Base-by-base conservation (phyloP, 2,113 vertebrate species). In the Aegotheles bennettii region DNA sequence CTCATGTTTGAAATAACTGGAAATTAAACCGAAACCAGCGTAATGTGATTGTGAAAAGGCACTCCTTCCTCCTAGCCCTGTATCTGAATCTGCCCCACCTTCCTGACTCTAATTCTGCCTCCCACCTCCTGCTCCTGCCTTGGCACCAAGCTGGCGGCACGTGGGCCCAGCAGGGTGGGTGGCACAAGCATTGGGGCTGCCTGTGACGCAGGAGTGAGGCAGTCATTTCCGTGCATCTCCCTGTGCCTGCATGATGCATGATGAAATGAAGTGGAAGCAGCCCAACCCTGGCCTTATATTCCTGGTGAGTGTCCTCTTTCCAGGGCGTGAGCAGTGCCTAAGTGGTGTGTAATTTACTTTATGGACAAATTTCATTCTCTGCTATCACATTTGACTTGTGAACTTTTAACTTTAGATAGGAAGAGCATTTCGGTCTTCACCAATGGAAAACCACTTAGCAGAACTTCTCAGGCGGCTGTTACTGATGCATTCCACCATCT, bases 181-280 rank as follows among this genome's bases (percentile, higher is more conserved):
- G 70, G 43, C 65, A 75, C 35, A 31, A 50, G 64, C 7, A 0
- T 29, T 6, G 1, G 59, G 26, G 42, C 35, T 4, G 11, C 9
- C 0, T 10, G 51, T 71, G 81, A 75, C 0, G 0, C 50, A 70
- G 64, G 59, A 56, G 19, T 0, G 0, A 59, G 42, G 6, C 17
- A 11, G 13, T 68, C 26, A 36, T 73, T 91, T 67, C 84, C 3
- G 0, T 43, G 43, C 82, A 85, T 24, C 20, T 87, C 36, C 42
- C 7, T 1, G 5, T 47, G 33, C 16, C 28, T 16, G 53, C 35
- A 5, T 2, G 14, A 19, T 2, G 18, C 16, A 5, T 29, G 54
- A 40, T 6, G 51, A 84, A 61, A 54, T 23, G 21, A 59, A 16
- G 4, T 10, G 48, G 82, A 80, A 78, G 73, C 36, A n/a, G 81